Evolutionary conservation across 2,888 invertebrate genomes (phyloP).

Genomic region (Junonia oenone): DNA sequence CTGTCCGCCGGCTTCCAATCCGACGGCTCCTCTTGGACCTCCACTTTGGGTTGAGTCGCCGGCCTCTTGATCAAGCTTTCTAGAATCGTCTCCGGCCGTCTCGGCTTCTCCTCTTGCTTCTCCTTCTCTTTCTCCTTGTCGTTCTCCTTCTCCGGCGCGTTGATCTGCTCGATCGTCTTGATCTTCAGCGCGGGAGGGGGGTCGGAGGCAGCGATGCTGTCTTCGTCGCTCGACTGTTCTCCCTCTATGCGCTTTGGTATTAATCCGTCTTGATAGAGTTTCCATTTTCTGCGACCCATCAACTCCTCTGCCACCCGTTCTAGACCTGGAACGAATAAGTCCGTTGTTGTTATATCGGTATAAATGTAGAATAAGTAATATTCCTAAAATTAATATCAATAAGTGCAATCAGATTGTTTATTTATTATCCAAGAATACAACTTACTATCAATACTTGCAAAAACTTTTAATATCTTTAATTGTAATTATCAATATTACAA

Average conservation of each 20-base stretch:
- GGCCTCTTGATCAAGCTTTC: constrained; percentile 75
- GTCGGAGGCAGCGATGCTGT: constrained; percentile 68
- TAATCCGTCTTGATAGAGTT: constrained; percentile 91
- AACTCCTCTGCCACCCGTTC: constrained; percentile 97
- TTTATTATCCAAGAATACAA: too few species aligned
- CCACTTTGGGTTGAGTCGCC: constrained; percentile 67
- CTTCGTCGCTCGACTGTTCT: constrained; percentile 67
- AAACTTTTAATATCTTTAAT: too few species aligned
- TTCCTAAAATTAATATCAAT: too few species aligned
- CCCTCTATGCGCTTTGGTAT: constrained; percentile 66
- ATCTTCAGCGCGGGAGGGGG: constrained; percentile 72
- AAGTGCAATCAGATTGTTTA: too few species aligned
- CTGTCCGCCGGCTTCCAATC: constrained; percentile 92
- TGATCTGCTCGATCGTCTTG: constrained; percentile 76
- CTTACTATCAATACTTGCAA: too few species aligned
- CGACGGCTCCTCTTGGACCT: constrained; percentile 67
- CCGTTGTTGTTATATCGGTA: not conserved
- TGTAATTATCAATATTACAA: too few species aligned
- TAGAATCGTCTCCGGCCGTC: constrained; percentile 72
- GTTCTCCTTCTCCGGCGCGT: constrained; percentile 63
- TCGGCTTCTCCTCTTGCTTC: constrained; percentile 39
- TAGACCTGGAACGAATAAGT: constrained; percentile 84
- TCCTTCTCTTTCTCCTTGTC: too few species aligned
- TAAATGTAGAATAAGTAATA: too few species aligned
- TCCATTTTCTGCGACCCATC: constrained; percentile 98